phyloP scores from a whole-genome alignment of 2,797 vertebrate species.

The Epinephelus coioides region DNA sequence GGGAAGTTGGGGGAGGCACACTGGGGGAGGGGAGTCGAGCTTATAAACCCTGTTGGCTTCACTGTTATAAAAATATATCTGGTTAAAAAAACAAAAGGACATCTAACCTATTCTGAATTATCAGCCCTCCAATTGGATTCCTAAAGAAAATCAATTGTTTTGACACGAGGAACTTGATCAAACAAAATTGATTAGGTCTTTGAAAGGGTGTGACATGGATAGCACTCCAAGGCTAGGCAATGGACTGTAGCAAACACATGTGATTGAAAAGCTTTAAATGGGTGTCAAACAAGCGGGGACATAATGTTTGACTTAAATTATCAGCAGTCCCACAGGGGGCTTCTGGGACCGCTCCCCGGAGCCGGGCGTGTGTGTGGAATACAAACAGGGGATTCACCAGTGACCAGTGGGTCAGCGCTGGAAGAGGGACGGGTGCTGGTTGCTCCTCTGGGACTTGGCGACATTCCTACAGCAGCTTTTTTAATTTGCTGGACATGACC shows the following conservation, averaged over 20 bases:
- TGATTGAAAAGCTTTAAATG: slow-evolving; percentile 85
- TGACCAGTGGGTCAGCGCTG: slow-evolving; percentile 80
- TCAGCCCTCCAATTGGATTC: slow-evolving; percentile 45
- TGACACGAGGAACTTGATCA: slow-evolving; percentile 68
- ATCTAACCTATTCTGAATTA: slow-evolving; percentile 42
- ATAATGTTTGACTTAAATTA: slow-evolving; percentile 87
- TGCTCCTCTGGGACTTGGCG: slow-evolving; percentile 73
- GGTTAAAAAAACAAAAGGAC: slow-evolving; percentile 30
- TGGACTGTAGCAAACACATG: slow-evolving; percentile 78
- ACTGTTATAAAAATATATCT: slow-evolving; percentile 15
- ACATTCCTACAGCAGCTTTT: slow-evolving; percentile 79
- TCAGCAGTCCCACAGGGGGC: slow-evolving; percentile 79
- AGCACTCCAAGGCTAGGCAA: slow-evolving; percentile 56
- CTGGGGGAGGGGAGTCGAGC: slow-evolving; percentile 49
- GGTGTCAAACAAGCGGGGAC: slow-evolving; percentile 84
- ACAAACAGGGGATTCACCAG: slow-evolving; percentile 81
- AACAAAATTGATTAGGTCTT: slow-evolving; percentile 80
- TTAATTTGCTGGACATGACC: slow-evolving; percentile 79
- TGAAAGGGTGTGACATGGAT: slow-evolving; percentile 66
- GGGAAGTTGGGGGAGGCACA: slow-evolving; percentile 34
- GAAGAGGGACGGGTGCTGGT: slow-evolving; percentile 52
- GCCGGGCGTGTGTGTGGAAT: slow-evolving; percentile 75
- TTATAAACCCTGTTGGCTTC: slow-evolving; percentile 43
- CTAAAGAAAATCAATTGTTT: slow-evolving; percentile 72
- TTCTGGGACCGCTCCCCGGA: slow-evolving; percentile 72